phyloP scores from a whole-genome alignment of 2,113 vertebrate genomes.

The Pantherophis guttatus region DNA sequence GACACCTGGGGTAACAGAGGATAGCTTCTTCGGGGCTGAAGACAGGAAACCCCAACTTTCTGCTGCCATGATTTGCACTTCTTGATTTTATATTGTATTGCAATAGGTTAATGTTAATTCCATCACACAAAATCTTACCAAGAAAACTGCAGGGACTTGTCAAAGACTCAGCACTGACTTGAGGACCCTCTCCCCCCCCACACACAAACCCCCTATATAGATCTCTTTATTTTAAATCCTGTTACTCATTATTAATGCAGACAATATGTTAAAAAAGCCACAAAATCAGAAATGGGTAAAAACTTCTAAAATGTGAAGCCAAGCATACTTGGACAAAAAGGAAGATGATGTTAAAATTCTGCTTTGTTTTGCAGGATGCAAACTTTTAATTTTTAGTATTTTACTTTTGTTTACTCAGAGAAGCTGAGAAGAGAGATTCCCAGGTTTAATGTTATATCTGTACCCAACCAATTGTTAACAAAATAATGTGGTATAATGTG shows the following conservation, averaged over 20 bases:
- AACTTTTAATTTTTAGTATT: too few species aligned
- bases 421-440: too few species aligned
- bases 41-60: not conserved
- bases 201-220: not conserved
- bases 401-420: too few species aligned
- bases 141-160: not conserved
- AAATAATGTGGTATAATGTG: too few species aligned
- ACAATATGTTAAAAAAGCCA: too few species aligned
- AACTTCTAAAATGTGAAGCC: not conserved
- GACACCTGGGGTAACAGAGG: not conserved
- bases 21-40: not conserved
- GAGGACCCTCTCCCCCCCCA: too few species aligned
- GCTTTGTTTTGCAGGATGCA: too few species aligned
- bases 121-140: not conserved
- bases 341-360: too few species aligned
- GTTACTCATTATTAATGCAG: not conserved
- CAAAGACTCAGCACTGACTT: not conserved
- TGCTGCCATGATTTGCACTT: not conserved
- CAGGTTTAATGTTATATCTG: too few species aligned
- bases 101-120: too few species aligned
- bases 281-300: not conserved
- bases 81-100: not conserved
- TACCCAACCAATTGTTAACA: too few species aligned
- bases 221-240: not conserved
- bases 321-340: not conserved